phyloP scores from a whole-genome alignment of 1,140 invertebrate genomes.

The Nebria ingens region DNA sequence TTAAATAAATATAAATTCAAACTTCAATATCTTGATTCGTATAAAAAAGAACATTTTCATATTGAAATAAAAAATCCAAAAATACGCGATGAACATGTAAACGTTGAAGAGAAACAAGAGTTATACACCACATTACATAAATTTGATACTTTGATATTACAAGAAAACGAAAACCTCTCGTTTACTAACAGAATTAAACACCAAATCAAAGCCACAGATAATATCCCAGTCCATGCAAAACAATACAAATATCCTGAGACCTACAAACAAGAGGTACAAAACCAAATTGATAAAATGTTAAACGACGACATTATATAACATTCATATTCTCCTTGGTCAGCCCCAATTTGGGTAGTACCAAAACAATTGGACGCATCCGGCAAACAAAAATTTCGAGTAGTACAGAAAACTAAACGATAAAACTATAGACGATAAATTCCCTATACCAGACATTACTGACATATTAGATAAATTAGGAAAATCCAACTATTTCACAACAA shows the following conservation, averaged over 20 bases:
- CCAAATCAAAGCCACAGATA: conserved; percentile 14
- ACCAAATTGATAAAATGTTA: conserved; percentile 24
- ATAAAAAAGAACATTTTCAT: neutral
- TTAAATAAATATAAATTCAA: neutral
- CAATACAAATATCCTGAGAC: conserved; percentile 21
- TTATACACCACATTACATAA: conserved; percentile 5
- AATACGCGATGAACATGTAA: conserved; percentile 19
- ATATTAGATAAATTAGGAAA: conserved; percentile 37
- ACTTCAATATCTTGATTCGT: neutral
- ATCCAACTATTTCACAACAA: conserved; percentile 35
- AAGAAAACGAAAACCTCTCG: conserved; percentile 16
- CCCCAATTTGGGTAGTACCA: conserved; percentile 27
- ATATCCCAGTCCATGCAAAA: conserved; percentile 14
- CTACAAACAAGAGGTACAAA: conserved; percentile 22
- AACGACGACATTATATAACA: conserved; percentile 27
- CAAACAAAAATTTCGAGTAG: conserved; percentile 29
- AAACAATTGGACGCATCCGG: conserved; percentile 31
- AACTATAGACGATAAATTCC: conserved; percentile 38
- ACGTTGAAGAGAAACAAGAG: conserved; percentile 19
- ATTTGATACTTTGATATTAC: conserved; percentile 13
- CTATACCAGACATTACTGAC: conserved; percentile 41
- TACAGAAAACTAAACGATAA: conserved; percentile 34
- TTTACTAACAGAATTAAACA: conserved; percentile 20
- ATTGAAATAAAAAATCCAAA: too few species aligned
- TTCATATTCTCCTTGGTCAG: conserved; percentile 25